Percentiles rank a stretch among this genome's conserved stretches.
phyloP scores from a whole-genome alignment of 2,888 invertebrate species.

The Leucoma salicis region DNA sequence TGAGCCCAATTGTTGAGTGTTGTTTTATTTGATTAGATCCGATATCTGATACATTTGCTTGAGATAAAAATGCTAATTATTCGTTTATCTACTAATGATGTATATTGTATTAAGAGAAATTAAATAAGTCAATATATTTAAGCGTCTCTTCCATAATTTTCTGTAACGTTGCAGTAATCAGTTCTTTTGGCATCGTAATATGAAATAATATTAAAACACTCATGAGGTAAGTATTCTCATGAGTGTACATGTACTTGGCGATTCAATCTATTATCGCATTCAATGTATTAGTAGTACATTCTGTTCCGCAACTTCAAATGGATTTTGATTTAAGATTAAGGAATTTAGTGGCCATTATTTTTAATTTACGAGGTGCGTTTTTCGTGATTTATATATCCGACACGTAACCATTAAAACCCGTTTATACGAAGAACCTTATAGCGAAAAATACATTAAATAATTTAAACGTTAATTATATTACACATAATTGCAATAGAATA shows the following conservation, averaged over 20 bases:
- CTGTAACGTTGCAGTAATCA: neutral
- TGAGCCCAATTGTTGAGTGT: conserved; percentile 13
- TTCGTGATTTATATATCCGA: conserved; percentile 21
- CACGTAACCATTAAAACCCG: neutral
- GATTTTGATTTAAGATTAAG: conserved; percentile 17
- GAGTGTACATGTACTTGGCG: neutral
- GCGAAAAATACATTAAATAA: neutral
- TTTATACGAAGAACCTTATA: neutral
- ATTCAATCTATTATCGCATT: conserved; percentile 2
- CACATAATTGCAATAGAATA: conserved; percentile 24
- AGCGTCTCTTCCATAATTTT: too few relatives aligned
- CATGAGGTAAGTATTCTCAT: neutral
- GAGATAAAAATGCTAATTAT: conserved; percentile 4
- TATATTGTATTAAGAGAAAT: too few relatives aligned
- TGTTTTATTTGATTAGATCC: conserved; percentile 13
- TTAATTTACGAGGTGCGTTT: conserved; percentile 18
- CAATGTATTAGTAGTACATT: conserved; percentile 5
- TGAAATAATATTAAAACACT: conserved; percentile 5
- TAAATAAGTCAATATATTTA: too few relatives aligned
- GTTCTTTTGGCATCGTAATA: conserved; percentile 10
- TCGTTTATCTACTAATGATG: neutral
- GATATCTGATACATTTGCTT: conserved; percentile 7
- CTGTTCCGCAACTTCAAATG: conserved; percentile 14
- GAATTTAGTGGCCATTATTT: conserved; percentile 19
- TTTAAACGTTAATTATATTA: neutral